phyloP scores from a whole-genome alignment of 1,140 invertebrate species.

The Gerris buenoi region DNA sequence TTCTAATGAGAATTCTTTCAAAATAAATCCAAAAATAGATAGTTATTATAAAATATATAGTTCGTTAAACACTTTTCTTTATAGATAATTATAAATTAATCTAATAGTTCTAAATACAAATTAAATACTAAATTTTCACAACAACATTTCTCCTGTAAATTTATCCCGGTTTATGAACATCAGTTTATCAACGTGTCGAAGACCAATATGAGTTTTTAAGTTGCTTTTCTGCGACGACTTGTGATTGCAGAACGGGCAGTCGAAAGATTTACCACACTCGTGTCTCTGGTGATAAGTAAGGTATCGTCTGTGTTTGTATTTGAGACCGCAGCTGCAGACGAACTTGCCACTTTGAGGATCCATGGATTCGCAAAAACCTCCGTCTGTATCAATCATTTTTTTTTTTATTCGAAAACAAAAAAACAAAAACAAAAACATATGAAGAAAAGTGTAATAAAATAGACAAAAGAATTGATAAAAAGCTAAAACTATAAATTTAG shows the following conservation, averaged over 20 bases:
- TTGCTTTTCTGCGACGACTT: conserved; percentile 5
- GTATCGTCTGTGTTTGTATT: conserved; percentile 29
- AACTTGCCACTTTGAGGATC: background rate
- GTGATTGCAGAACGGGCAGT: conserved; percentile 5
- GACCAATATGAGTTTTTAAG: background rate
- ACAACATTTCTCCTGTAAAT: background rate
- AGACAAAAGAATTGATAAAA: no score
- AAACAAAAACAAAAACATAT: no score
- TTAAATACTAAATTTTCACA: background rate
- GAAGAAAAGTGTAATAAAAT: no score
- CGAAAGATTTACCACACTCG: conserved; percentile 10
- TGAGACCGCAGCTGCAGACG: conserved; percentile 23
- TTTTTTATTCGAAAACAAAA: no score
- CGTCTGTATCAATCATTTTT: no score
- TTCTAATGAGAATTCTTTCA: no score
- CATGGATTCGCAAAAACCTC: background rate
- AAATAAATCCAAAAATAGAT: no score
- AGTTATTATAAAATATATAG: no score
- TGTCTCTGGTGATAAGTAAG: conserved; percentile 5
- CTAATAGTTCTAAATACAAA: background rate
- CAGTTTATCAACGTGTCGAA: background rate
- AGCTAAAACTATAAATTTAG: no score
- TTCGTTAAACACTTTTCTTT: no score
- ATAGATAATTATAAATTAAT: no score
- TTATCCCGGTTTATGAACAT: background rate